phyloP scores from a whole-genome alignment of 1,140 invertebrate species.

The Solenopsis fugax region DNA sequence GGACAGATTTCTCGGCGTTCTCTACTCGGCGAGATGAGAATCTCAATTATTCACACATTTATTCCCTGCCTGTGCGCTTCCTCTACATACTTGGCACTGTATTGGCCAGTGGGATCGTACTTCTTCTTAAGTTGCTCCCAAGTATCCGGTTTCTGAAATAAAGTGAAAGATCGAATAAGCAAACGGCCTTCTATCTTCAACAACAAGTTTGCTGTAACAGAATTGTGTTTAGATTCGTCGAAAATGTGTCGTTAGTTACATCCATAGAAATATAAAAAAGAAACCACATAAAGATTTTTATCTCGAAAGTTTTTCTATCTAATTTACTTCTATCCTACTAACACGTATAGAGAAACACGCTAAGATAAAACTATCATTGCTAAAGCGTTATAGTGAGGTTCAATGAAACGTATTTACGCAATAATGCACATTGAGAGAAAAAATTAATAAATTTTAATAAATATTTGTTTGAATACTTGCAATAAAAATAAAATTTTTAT shows the following conservation, averaged over 20 bases:
- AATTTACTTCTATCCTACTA: too few relatives aligned
- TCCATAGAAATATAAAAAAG: conserved; percentile 8
- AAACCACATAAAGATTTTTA: neutral
- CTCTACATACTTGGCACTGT: conserved; percentile 86
- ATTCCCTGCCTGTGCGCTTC: conserved; percentile 80
- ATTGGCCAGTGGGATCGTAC: conserved; percentile 88
- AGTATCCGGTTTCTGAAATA: conserved; percentile 87
- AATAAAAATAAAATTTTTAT: too few relatives aligned
- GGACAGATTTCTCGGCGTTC: conserved; percentile 20
- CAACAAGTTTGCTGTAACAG: conserved; percentile 20
- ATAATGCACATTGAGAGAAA: neutral
- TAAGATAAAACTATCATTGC: neutral
- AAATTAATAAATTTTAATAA: too few relatives aligned
- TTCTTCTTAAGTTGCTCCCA: conserved; percentile 88
- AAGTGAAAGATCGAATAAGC: conserved; percentile 55
- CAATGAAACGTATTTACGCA: neutral
- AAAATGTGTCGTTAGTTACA: neutral
- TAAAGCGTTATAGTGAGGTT: neutral
- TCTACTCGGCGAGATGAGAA: conserved; percentile 40
- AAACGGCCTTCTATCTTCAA: neutral
- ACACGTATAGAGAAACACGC: neutral
- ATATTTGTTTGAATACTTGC: too few relatives aligned
- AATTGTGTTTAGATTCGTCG: neutral
- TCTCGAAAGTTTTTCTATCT: neutral
- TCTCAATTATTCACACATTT: conserved; percentile 63